These are phyloP conservation scores for Drosophila bifasciata DNA, from an alignment of 1,140 invertebrate species.

Conservation along the genomic window DNA sequence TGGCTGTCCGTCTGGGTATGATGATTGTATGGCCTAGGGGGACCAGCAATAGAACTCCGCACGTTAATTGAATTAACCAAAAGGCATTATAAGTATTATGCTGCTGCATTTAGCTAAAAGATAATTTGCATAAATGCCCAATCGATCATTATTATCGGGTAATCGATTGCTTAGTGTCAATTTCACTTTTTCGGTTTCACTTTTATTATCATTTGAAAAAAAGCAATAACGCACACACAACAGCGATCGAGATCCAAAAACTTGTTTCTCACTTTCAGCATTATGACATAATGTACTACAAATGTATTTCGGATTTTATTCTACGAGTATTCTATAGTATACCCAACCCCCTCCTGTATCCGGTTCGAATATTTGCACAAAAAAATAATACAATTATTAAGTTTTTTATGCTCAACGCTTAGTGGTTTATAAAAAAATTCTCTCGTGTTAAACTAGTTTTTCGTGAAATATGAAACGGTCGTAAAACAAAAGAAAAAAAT, in stretches of 20 bases:
- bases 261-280: slow-evolving; percentile 38
- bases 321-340: slow-evolving; percentile 8
- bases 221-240: too few relatives aligned
- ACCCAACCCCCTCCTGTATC: slow-evolving; percentile 53
- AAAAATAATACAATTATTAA: slow-evolving; percentile 66
- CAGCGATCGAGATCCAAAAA: slow-evolving; percentile 16
- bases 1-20: slow-evolving; percentile 27
- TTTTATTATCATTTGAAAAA: slow-evolving; percentile 38
- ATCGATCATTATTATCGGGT: slow-evolving; percentile 75
- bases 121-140: slow-evolving; percentile 67
- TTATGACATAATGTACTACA: slow-evolving; percentile 62
- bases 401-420: slow-evolving; percentile 67
- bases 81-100: slow-evolving; percentile 54
- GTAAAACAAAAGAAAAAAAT: slow-evolving; percentile 34
- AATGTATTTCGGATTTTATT: slow-evolving; percentile 36
- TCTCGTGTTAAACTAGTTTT: slow-evolving; percentile 62
- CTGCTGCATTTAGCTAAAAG: slow-evolving; percentile 66
- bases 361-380: slow-evolving; percentile 55
- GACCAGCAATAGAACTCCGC: slow-evolving; percentile 20
- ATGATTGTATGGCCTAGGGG: slow-evolving; percentile 44
- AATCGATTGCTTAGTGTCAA: slow-evolving; percentile 44
- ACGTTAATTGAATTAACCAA: slow-evolving; percentile 74
- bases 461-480: slow-evolving; percentile 45
- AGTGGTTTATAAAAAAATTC: slow-evolving; percentile 62
- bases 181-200: slow-evolving; percentile 80